A percentile compares a stretch with the other conserved stretches of the same genome.
Evolutionary conservation across 1,140 invertebrate genomes (phyloP).

Genomic region (Drosophila fuyamai): DNA sequence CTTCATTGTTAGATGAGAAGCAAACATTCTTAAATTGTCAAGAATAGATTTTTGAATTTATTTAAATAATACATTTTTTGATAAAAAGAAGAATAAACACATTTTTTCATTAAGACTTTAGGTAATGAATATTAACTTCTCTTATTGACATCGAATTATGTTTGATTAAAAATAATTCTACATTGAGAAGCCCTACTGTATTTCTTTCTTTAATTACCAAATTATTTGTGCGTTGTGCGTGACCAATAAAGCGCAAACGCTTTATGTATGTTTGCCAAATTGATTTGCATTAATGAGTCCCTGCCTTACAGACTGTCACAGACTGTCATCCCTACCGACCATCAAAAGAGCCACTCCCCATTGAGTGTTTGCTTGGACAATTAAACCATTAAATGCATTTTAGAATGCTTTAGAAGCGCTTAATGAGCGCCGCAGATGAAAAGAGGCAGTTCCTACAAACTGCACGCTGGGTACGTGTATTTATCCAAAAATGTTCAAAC

Average conservation of each 20-base stretch:
- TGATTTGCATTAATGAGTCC: conserved; percentile 35
- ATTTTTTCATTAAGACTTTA: too few relatives aligned
- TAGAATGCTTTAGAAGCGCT: conserved; percentile 53
- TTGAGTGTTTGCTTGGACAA: conserved; percentile 33
- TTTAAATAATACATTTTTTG: too few relatives aligned
- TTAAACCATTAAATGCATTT: conserved; percentile 58
- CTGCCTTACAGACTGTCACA: conserved; percentile 12
- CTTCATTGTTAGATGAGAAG: too few relatives aligned
- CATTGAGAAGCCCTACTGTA: conserved; percentile 4
- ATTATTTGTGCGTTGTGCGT: conserved; percentile 36
- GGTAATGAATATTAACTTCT: too few relatives aligned
- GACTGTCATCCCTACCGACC: conserved; percentile 3
- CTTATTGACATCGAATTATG: too few relatives aligned
- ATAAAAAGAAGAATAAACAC: too few relatives aligned
- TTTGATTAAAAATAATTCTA: too few relatives aligned
- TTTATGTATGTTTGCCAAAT: conserved; percentile 21
- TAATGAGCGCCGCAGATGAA: conserved; percentile 56
- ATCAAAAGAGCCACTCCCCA: conserved; percentile 39
- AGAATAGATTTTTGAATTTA: too few relatives aligned
- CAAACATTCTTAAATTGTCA: too few relatives aligned
- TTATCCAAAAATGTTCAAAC: conserved; percentile 54
- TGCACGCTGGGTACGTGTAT: conserved; percentile 50
- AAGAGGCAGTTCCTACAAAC: conserved; percentile 48
- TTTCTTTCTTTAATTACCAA: conserved; percentile 20
- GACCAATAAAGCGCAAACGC: conserved; percentile 17